Evolutionary conservation across 2,113 vertebrate genomes (phyloP), one percentile per base, ranked within the genome.

Genomic region (Hystrix brachyura): DNA sequence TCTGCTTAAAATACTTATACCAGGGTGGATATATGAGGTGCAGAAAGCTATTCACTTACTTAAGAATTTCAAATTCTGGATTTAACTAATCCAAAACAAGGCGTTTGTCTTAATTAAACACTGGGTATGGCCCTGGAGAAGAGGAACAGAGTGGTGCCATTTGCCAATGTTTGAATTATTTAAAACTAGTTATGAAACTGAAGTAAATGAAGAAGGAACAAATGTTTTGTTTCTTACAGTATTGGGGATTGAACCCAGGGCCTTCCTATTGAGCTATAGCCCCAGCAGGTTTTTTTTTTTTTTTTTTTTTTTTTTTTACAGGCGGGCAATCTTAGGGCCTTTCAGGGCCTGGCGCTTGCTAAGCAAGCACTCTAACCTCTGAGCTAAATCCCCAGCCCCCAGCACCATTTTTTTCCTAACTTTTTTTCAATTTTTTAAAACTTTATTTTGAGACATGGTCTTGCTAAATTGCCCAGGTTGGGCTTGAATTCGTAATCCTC

Each of bases 101-200:
- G 96, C 0, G 96, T 99, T 23, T 99, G 98, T 69, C 95, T 99
- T 27, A 98, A 99, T 0, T 98, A 99, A 5, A 98, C 82, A 92
- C 98, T 99, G 43, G 98, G 99, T 92, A 99, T 99, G 99, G 97
- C 98, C 0, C 98, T 99, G 71, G 99, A 99, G 95, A 99, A 99
- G 94, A 99, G 99, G 99, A 99, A 98, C 99, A 99, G 97, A 94
- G 96, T 99, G 57, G 99, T 99, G 27, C 92, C 98, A 0, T 99
- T 99, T 96, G 94, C 99, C 82, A 98, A 71, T 69, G 19, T 27
- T 69, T 72, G 0, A 7, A 29, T 0, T 67, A 87, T 67, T 96
- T 85, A 23, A 82, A 14, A 53, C 10, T 71, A 87, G 48, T 43
- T 23, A 57, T 87, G 34, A 43, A 57, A 43, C 57, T 87, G 53